Conservation (phyloP, 2,797 vertebrate genomes). For the Neopelma chrysocephalum region DNA sequence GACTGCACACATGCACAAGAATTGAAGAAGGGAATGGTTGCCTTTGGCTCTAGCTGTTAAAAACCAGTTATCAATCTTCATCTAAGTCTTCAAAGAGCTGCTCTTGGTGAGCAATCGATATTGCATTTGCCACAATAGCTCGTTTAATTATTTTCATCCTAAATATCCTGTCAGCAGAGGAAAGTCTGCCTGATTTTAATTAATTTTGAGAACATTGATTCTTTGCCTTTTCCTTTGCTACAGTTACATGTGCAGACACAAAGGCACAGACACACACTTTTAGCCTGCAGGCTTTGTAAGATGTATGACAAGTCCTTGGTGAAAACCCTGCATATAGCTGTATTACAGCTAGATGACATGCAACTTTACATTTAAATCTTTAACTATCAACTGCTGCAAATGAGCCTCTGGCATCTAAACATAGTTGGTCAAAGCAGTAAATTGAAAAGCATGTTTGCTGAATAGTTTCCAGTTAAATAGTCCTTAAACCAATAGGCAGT, state of each 20-base stretch:
- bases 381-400: conserved; percentile 16
- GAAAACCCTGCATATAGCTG: background rate
- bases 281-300: conserved; percentile 22
- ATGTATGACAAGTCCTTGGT: conserved; percentile 9
- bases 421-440: conserved; percentile 10
- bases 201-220: conserved; percentile 72
- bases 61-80: conserved; percentile 58
- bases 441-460: conserved; percentile 19
- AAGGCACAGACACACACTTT: conserved; percentile 3
- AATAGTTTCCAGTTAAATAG: conserved; percentile 38
- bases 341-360: background rate
- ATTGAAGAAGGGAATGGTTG: conserved; percentile 29
- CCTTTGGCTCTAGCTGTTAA: conserved; percentile 48
- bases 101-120: conserved; percentile 70
- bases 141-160: conserved; percentile 77
- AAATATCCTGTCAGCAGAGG: conserved; percentile 64
- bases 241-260: conserved; percentile 26
- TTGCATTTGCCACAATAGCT: conserved; percentile 63
- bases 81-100: conserved; percentile 50
- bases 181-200: conserved; percentile 73
- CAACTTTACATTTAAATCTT: conserved; percentile 29
- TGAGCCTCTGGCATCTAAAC: conserved; percentile 21
- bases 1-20: background rate
- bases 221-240: conserved; percentile 32
- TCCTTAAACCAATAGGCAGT: conserved; percentile 20